Evolutionary conservation across 2,113 vertebrate species (phyloP).

Genomic region (Caloenas nicobarica): DNA sequence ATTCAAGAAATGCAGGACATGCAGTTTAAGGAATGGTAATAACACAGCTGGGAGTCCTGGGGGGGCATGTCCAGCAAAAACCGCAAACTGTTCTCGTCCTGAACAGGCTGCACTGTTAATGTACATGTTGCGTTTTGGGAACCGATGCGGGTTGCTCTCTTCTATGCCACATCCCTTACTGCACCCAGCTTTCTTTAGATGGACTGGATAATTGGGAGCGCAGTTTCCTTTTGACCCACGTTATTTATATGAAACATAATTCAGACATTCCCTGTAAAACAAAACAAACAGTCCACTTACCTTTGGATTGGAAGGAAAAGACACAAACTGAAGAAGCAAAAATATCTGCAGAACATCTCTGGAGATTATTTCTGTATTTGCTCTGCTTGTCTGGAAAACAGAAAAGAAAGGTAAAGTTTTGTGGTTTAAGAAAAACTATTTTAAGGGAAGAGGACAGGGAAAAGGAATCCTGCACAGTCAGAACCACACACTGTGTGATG

Average conservation of each 20-base stretch:
- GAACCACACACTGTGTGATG: neutral
- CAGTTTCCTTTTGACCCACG: neutral
- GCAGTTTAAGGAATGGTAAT: neutral
- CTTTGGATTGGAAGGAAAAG: constrained; percentile 63
- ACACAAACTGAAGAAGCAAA: constrained; percentile 40
- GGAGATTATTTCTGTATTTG: neutral
- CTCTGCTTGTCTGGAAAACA: constrained; percentile 38
- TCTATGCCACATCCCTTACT: neutral
- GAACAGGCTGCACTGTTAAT: neutral
- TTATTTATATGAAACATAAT: neutral
- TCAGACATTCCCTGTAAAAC: neutral
- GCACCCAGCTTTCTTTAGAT: neutral
- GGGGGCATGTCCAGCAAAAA: neutral
- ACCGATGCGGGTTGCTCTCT: neutral
- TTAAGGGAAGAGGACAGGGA: neutral
- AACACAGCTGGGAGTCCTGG: neutral
- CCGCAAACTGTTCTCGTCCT: neutral
- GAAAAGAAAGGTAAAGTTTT: neutral
- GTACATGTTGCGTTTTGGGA: neutral
- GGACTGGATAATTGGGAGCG: neutral
- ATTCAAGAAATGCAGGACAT: neutral
- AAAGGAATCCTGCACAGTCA: neutral
- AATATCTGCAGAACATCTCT: constrained; percentile 61
- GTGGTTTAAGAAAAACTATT: neutral
- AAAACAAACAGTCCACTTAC: constrained; percentile 27